These are phyloP conservation scores for Reticulitermes lucifugus DNA, from an alignment of 2,888 invertebrate species.

Conservation along the genomic window DNA sequence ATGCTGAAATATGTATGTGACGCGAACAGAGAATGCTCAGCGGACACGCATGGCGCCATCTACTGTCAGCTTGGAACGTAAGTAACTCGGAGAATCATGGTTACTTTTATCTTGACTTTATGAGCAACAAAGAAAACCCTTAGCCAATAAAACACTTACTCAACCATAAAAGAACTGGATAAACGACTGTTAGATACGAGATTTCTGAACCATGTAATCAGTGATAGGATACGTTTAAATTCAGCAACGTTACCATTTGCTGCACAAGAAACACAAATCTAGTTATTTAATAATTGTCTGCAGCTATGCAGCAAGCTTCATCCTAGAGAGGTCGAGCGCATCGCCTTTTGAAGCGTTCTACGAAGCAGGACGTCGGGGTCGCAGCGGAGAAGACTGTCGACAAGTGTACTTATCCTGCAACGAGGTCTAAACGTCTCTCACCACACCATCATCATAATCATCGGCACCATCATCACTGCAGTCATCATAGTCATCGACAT, in stretches of 20 bases:
- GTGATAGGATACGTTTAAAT: too few relatives aligned
- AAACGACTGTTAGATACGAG: too few relatives aligned
- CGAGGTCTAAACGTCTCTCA: slow-evolving; percentile 74
- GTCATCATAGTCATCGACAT: too few relatives aligned
- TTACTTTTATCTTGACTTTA: too few relatives aligned
- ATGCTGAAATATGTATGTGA: slow-evolving; percentile 90
- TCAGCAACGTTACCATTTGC: too few relatives aligned
- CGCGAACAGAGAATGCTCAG: slow-evolving; percentile 87
- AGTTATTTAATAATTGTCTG: too few relatives aligned
- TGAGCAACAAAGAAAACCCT: too few relatives aligned
- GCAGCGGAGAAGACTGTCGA: slow-evolving; percentile 88
- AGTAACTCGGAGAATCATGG: slow-evolving; percentile 63
- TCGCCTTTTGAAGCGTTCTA: slow-evolving; percentile 81
- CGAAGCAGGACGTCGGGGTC: slow-evolving; percentile 87
- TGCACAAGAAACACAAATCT: too few relatives aligned
- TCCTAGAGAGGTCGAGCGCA: slow-evolving; percentile 79
- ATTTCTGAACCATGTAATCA: too few relatives aligned
- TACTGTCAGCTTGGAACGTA: slow-evolving; percentile 95
- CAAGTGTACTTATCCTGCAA: slow-evolving; percentile 89
- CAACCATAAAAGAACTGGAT: too few relatives aligned
- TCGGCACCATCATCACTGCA: slow-evolving; percentile 8
- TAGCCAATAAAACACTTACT: too few relatives aligned
- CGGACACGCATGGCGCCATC: slow-evolving; percentile 82
- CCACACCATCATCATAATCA: not conserved
- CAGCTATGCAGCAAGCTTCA: slow-evolving; percentile 89